Evolutionary conservation across 2,888 invertebrate species (phyloP).

Genomic region (Dendrolimus pini): DNA sequence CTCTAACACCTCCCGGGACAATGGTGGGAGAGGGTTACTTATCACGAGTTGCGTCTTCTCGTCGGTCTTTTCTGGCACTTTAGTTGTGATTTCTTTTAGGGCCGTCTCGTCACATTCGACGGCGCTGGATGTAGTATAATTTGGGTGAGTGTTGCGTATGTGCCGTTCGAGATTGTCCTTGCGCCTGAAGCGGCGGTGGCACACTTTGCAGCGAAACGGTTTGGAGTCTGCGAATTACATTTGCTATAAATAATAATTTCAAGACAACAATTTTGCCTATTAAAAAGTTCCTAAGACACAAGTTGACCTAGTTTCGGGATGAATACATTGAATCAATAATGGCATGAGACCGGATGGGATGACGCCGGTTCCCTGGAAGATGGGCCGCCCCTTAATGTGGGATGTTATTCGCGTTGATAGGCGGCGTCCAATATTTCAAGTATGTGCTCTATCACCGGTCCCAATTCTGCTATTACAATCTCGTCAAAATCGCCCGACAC

Average conservation of each 20-base stretch:
- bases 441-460: too few relatives aligned
- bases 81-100: slow-evolving; percentile 31
- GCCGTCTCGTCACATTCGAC: slow-evolving; percentile 50
- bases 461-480: too few relatives aligned
- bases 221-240: slow-evolving; percentile 70
- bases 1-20: slow-evolving; percentile 49
- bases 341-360: too few relatives aligned
- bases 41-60: slow-evolving; percentile 48
- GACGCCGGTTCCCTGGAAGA: too few relatives aligned
- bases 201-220: slow-evolving; percentile 83
- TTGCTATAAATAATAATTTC: neutral
- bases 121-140: slow-evolving; percentile 43
- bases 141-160: slow-evolving; percentile 84
- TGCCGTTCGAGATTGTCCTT: slow-evolving; percentile 88
- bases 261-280: neutral
- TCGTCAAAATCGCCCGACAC: too few relatives aligned
- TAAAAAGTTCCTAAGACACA: neutral
- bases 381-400: too few relatives aligned
- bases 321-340: too few relatives aligned
- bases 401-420: too few relatives aligned
- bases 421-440: too few relatives aligned
- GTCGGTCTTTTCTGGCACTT: slow-evolving; percentile 12
- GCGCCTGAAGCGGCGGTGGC: slow-evolving; percentile 82
- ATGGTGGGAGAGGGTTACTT: slow-evolving; percentile 53
- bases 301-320: too few relatives aligned